Evolutionary conservation across 1,140 invertebrate species (phyloP).

Genomic region (Pygmarrhopalites habei): DNA sequence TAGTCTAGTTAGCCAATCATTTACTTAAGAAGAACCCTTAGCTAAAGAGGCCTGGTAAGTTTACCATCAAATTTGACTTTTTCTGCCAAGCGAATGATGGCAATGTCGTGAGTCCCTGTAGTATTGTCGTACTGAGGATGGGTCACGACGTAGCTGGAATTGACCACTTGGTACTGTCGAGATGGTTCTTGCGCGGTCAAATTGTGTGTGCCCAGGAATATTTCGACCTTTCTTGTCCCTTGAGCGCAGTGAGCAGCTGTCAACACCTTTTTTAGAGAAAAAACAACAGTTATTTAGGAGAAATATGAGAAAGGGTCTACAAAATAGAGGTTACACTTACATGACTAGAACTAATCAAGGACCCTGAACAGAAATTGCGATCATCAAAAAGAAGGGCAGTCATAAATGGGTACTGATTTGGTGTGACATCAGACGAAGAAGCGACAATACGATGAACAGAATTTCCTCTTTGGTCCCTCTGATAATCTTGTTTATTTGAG

Average conservation of each 20-base stretch:
- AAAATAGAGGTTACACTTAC: too few relatives aligned
- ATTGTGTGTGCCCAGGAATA: conserved; percentile 31
- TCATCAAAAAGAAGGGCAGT: conserved; percentile 31
- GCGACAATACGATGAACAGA: conserved; percentile 14
- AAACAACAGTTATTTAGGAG: too few relatives aligned
- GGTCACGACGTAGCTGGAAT: conserved; percentile 9
- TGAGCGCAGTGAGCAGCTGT: too few relatives aligned
- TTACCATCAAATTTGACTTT: conserved; percentile 23
- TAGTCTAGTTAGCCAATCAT: neutral
- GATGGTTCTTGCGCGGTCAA: conserved; percentile 24
- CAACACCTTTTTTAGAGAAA: too few relatives aligned
- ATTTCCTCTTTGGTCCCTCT: conserved; percentile 1
- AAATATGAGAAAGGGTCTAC: too few relatives aligned
- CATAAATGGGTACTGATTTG: conserved; percentile 31
- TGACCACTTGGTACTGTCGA: conserved; percentile 20
- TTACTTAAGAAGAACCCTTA: neutral
- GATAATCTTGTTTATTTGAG: neutral
- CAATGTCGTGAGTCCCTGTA: conserved; percentile 28
- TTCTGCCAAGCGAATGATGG: conserved; percentile 20
- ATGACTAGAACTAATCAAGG: conserved; percentile 17
- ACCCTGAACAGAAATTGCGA: conserved; percentile 26
- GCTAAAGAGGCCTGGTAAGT: neutral
- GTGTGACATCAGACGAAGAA: conserved; percentile 3
- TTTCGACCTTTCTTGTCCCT: conserved; percentile 15
- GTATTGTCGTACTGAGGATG: conserved; percentile 31